Conservation (phyloP, 2,113 vertebrate genomes). For the Anthoscopus minutus region DNA sequence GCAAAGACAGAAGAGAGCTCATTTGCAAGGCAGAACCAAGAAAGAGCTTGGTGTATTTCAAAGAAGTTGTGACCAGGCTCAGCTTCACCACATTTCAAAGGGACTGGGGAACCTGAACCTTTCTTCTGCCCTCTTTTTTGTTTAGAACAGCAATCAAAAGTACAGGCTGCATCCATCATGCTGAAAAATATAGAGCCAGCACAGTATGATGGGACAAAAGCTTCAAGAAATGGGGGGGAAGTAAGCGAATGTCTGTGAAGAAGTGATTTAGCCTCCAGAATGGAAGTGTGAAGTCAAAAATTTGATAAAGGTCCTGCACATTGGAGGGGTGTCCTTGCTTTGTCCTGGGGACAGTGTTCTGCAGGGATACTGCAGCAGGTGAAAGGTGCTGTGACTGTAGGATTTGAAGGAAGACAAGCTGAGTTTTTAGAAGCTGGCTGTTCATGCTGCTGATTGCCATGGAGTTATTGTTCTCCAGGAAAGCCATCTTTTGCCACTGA, state of each 20-base stretch:
- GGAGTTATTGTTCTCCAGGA: neutral
- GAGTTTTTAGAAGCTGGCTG: neutral
- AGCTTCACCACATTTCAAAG: neutral
- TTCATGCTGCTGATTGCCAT: neutral
- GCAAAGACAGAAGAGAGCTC: neutral
- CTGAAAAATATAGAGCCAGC: neutral
- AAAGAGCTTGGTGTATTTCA: neutral
- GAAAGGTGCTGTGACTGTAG: neutral
- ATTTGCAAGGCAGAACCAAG: neutral
- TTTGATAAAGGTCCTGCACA: neutral
- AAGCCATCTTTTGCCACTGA: neutral
- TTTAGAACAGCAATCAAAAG: neutral
- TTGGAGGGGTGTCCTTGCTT: neutral
- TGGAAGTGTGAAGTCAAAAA: neutral
- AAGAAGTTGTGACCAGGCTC: neutral
- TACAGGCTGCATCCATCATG: neutral
- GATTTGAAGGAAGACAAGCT: neutral
- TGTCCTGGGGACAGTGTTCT: neutral
- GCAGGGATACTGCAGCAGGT: neutral
- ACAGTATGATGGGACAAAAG: neutral
- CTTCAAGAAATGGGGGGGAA: neutral
- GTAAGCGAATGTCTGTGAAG: neutral
- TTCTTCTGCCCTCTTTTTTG: neutral
- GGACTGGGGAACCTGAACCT: neutral
- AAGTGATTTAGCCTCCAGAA: neutral